phyloP scores from a whole-genome alignment of 2,888 invertebrate species.

The Chaetogeoica ovagalla region DNA sequence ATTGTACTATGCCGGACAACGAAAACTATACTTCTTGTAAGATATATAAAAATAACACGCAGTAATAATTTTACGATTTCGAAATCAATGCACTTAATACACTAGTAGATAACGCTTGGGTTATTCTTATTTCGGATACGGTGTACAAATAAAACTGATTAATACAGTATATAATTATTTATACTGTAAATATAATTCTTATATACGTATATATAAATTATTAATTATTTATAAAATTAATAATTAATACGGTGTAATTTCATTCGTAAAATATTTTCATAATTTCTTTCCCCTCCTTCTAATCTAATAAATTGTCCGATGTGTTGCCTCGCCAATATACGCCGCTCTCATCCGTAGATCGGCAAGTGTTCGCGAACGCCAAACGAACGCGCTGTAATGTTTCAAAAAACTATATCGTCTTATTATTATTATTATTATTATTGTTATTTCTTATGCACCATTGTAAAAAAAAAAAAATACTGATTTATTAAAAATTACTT shows the following conservation, averaged over 20 bases:
- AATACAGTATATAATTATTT: too few species aligned
- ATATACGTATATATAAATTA: too few species aligned
- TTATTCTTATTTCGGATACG: neutral
- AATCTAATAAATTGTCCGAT: neutral
- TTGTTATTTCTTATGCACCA: neutral
- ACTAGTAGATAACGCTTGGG: neutral
- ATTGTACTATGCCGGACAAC: neutral
- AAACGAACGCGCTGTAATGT: neutral
- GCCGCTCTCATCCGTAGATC: neutral
- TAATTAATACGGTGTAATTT: neutral
- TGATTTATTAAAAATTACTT: neutral
- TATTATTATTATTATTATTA: neutral
- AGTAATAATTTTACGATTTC: neutral
- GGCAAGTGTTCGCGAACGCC: neutral
- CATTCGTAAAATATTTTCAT: conserved; percentile 5
- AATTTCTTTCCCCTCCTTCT: neutral
- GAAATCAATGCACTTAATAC: conserved; percentile 1
- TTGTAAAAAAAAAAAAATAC: neutral
- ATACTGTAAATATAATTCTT: too few species aligned
- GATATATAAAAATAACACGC: neutral
- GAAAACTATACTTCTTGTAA: neutral
- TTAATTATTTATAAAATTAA: too few species aligned
- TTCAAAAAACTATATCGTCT: neutral
- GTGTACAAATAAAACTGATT: neutral
- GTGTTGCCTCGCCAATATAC: neutral